Evolutionary conservation across 2,113 vertebrate species (phyloP).

Genomic region (Istiophorus platypterus): DNA sequence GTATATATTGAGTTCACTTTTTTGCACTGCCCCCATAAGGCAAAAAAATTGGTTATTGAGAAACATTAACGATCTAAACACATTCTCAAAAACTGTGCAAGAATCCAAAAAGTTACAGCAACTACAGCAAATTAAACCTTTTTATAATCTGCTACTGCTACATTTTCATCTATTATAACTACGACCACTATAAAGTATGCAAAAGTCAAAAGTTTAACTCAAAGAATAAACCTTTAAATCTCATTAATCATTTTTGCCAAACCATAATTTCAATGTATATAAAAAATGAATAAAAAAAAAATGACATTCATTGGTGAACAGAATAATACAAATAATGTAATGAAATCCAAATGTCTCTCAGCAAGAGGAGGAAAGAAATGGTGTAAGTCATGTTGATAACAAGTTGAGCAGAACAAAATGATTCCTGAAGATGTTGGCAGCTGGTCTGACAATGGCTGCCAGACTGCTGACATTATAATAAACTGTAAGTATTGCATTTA

Average conservation of each 20-base stretch:
- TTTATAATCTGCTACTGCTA: too few species aligned
- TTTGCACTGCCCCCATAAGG: not conserved
- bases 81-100: not conserved
- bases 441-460: constrained; percentile 22
- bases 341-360: constrained; percentile 5
- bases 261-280: not conserved
- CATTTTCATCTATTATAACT: not conserved
- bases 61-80: not conserved
- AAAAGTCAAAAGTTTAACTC: not conserved
- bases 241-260: not conserved
- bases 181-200: not conserved
- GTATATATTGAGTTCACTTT: too few species aligned
- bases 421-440: constrained; percentile 48
- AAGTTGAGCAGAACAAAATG: constrained; percentile 7
- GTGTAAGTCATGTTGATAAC: not conserved
- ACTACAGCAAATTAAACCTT: too few species aligned
- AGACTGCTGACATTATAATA: constrained; percentile 42
- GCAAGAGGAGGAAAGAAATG: not conserved
- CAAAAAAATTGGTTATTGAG: not conserved
- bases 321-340: not conserved
- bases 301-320: not conserved
- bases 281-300: too few species aligned
- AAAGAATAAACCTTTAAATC: not conserved
- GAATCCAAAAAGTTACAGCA: not conserved
- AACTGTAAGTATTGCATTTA: not conserved